Base-by-base conservation (phyloP, 2,113 vertebrate genomes). In the Mustelus asterias region DNA sequence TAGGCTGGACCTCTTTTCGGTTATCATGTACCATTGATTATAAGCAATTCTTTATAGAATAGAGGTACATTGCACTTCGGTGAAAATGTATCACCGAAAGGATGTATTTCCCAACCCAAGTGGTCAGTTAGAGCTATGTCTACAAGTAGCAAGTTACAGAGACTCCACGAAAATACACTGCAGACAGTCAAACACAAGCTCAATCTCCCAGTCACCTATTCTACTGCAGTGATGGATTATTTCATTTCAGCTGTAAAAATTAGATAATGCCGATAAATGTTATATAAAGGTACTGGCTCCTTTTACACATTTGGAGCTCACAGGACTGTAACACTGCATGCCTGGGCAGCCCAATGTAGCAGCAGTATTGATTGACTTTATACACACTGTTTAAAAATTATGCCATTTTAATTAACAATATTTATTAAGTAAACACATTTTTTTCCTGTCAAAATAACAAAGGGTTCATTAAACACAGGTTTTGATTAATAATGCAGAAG, bases 241-340 rank as follows among this genome's bases (percentile, higher is more conserved):
- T 89, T 89, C 44, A 48, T 89, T 89, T 60, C 44, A 89, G 48
- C 86, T 89, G 13, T 89, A 89, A 89, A 89, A 54, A 89, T 89
- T 29, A 89, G 86, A 2, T 58, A 29, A 29, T 58, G 48, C 26
- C 86, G 58, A 60, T 37, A 89, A 89, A 37, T 22, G 14, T 58
- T 54, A 89, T 1, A 24, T 89, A 58, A 48, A 29, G 86, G 26
- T 29, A 89, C 14, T 26, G 58, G 86, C 26, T 83, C 58, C 48
- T 29, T 89, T 48, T 18, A 29, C 18, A 48, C 44, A 26, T 48
- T 58, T 48, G 44, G 86, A 89, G 48, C 8, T 54, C 44, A 18
- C 1, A 89, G 48, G 24, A 89, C 20, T n/a, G 48, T 58, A 48
- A 48, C 86, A 33, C 26, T 63, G 63, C 63, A 63, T 58, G 86